Base-by-base conservation (phyloP, 2,113 vertebrate genomes). In the Riparia riparia region DNA sequence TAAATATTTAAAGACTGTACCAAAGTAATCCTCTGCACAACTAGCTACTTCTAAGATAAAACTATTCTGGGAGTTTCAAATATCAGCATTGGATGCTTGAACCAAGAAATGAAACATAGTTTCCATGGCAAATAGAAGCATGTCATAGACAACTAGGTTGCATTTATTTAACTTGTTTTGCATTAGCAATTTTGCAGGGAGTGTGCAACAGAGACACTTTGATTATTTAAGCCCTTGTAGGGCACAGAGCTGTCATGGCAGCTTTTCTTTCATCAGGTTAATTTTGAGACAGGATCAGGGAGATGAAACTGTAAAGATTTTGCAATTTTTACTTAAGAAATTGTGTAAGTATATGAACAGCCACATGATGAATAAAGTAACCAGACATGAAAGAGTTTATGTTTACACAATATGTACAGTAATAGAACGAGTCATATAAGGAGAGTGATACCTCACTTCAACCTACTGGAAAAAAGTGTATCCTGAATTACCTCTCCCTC, bases 281-380 rank as follows among this genome's bases (percentile, higher is more conserved):
- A 77, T 82, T 94, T 44, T 86, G 63, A 94, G 77, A 85, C 70
- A 72, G 54, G 66, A 94, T 57, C 16, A 58, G 16, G 18, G 54
- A 91, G 53, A 29, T 66, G 78, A 94, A 94, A 82, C 70, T 73
- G 16, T 58, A 61, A 89, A 72, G 61, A 94, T 90, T 93, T 91
- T 89, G 78, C 78, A 96, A 90, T 91, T 95, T 90, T 93, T 90
- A 95, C 92, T 93, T 96, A 83, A 77, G 58, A 73, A 90, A 94
- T 73, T 90, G 34, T 91, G 63, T 66, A 88, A 91, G 63, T 63
- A 20, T 31, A 34, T 39, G 69, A 91, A 60, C 47, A 87, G 61
- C 32, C 70, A 47, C 20, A 77, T 22, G 74, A 93, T 58, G 45
- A 93, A 80, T 78, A 77, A 88, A 95, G 61, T 47, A 90, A 39